Conservation (phyloP, 2,113 vertebrate species). For the Microcebus murinus region DNA sequence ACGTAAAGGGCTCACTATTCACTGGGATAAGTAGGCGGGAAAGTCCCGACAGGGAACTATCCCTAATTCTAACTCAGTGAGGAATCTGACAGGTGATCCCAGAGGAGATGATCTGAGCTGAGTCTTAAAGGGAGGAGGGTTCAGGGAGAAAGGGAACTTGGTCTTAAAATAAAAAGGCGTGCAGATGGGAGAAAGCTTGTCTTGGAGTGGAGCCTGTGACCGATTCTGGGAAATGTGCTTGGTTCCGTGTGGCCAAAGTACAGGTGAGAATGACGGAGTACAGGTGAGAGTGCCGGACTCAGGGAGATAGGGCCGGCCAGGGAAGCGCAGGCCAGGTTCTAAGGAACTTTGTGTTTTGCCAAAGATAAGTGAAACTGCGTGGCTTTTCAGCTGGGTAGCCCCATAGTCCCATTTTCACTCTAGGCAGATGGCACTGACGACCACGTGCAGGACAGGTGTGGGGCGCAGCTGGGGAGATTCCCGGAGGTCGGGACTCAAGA, state of each 20-base stretch:
- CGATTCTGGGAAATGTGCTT: background rate
- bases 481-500: background rate
- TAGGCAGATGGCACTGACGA: background rate
- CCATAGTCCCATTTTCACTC: background rate
- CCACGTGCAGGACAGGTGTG: background rate
- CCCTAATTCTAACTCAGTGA: background rate
- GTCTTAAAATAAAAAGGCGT: no score
- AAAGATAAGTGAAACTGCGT: background rate
- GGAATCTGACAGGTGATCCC: background rate
- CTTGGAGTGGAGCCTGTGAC: background rate
- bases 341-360: background rate
- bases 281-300: background rate
- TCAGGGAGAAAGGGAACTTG: background rate
- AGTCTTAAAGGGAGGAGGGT: background rate
- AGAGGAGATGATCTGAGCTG: background rate
- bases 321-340: no score
- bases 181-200: no score
- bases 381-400: background rate
- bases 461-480: background rate
- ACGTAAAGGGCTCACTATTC: background rate
- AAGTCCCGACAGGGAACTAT: background rate
- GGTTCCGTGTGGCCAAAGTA: background rate
- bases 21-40: background rate
- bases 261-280: background rate
- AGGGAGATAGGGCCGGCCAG: background rate